A percentile compares a stretch with the other conserved stretches of the same genome.
phyloP scores from a whole-genome alignment of 2,113 vertebrate species.

The Meleagris gallopavo region DNA sequence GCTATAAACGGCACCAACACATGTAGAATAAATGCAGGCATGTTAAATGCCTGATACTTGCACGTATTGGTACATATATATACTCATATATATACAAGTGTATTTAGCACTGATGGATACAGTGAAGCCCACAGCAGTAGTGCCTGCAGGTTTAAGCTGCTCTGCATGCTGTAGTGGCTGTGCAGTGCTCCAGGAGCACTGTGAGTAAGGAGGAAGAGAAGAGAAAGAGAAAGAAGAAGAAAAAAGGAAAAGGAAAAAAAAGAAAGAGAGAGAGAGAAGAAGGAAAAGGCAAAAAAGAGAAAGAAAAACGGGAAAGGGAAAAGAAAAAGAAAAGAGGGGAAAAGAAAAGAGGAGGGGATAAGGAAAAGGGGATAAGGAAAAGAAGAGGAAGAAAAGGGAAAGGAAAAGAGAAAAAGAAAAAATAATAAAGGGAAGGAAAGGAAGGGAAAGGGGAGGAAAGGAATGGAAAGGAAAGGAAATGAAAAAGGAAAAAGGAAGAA shows the following conservation, averaged over 20 bases:
- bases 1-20: background rate
- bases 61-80: rapidly evolving
- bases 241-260: rapidly evolving
- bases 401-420: too few relatives aligned
- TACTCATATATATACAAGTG: rapidly evolving
- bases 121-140: background rate
- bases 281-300: too few relatives aligned
- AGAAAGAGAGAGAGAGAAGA: rapidly evolving
- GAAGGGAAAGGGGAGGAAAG: rapidly evolving
- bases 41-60: too few relatives aligned
- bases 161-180: background rate
- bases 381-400: too few relatives aligned
- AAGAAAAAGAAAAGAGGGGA: background rate
- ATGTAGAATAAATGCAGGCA: background rate
- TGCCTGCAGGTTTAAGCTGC: background rate
- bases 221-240: too few relatives aligned
- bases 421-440: rapidly evolving
- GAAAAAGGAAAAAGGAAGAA: too few relatives aligned
- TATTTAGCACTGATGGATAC: rapidly evolving
- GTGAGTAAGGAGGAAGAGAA: too few relatives aligned
- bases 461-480: rapidly evolving
- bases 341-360: background rate
- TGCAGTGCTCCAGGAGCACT: background rate
- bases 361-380: background rate
- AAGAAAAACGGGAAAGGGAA: rapidly evolving